These are phyloP conservation scores for Bradynema listronoti DNA, from an alignment of 1,140 invertebrate genomes.

Conservation along the genomic window DNA sequence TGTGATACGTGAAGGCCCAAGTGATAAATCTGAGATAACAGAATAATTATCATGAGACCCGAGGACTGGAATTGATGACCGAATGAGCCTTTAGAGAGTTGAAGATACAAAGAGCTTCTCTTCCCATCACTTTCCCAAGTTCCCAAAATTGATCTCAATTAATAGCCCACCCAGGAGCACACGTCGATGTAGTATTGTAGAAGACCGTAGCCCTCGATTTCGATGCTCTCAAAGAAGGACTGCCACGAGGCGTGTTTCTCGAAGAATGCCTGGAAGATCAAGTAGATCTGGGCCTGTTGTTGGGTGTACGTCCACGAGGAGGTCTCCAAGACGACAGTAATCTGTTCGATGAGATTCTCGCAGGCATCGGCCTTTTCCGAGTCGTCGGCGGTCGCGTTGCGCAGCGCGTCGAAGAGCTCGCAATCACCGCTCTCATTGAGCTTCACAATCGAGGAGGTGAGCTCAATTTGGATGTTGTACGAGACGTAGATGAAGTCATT, in stretches of 20 bases:
- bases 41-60: no score
- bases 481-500: not conserved
- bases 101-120: no score
- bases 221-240: not conserved
- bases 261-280: not conserved
- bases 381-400: slow-evolving; percentile 1
- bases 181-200: not conserved
- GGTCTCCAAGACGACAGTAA: not conserved
- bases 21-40: not conserved
- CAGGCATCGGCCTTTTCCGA: not conserved
- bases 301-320: not conserved
- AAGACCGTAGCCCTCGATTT: not conserved
- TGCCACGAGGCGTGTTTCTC: not conserved
- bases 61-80: no score
- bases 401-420: slow-evolving; percentile 14
- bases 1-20: not conserved
- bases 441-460: not conserved
- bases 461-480: slow-evolving; percentile 7
- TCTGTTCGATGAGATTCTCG: not conserved
- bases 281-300: not conserved
- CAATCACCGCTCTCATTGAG: slow-evolving; percentile 1
- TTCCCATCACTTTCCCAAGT: no score
- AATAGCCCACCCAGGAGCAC: no score
- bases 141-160: no score
- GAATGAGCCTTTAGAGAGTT: no score